Evolutionary conservation across 2,888 invertebrate species (phyloP).

Genomic region (Tetanocera ferruginea): DNA sequence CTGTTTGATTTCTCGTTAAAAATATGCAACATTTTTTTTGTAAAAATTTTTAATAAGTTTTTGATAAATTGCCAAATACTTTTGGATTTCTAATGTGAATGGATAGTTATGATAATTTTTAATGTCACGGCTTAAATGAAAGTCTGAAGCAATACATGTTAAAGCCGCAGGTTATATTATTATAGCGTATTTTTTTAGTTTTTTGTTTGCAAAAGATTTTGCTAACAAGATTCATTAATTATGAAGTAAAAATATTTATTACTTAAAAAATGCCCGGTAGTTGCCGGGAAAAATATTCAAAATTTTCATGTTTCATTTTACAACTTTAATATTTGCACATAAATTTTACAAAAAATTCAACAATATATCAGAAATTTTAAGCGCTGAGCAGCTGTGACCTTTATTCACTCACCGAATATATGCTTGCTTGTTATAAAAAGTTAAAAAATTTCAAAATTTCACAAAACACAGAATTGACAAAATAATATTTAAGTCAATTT

Average conservation of each 20-base stretch:
- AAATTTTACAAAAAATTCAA: too few relatives aligned
- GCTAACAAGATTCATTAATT: conserved; percentile 8
- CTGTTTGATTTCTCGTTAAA: not conserved
- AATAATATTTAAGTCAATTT: too few relatives aligned
- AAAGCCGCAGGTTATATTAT: not conserved
- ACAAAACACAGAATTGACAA: too few relatives aligned
- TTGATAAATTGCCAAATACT: not conserved
- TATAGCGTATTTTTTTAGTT: not conserved
- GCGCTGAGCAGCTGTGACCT: too few relatives aligned
- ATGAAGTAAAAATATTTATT: not conserved
- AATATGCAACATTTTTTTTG: not conserved
- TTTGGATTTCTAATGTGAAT: not conserved
- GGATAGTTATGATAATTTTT: not conserved
- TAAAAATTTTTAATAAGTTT: not conserved
- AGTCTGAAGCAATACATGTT: not conserved
- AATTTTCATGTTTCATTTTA: too few relatives aligned
- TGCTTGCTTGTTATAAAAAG: too few relatives aligned
- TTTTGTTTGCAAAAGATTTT: not conserved
- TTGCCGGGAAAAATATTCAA: too few relatives aligned
- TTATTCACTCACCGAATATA: too few relatives aligned
- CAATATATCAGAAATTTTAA: too few relatives aligned
- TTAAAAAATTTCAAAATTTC: too few relatives aligned
- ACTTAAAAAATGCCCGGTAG: too few relatives aligned
- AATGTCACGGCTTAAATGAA: not conserved
- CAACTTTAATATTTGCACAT: too few relatives aligned